phyloP scores from a whole-genome alignment of 2,888 invertebrate genomes.

The Zaprionus bogoriensis region DNA sequence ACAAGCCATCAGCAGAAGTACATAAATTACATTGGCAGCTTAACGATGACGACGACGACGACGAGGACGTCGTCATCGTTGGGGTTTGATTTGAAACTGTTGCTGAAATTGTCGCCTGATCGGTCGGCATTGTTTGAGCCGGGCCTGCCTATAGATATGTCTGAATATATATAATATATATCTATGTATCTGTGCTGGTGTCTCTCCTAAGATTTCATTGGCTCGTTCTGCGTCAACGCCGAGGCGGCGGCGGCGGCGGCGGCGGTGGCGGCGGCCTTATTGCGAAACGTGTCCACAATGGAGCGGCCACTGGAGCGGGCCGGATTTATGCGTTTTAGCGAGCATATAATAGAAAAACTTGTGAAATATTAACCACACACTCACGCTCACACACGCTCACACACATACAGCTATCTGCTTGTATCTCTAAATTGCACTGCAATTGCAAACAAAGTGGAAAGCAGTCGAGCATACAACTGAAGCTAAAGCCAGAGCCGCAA shows the following conservation, averaged over 20 bases:
- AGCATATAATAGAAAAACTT: conserved; percentile 41
- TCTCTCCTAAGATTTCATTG: conserved; percentile 25
- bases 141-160: conserved; percentile 18
- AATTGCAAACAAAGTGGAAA: conserved; percentile 33
- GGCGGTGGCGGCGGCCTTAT: conserved; percentile 9
- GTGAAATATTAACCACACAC: conserved; percentile 26
- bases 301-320: conserved; percentile 9
- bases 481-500: not conserved
- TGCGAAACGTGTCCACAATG: conserved; percentile 42
- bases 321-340: conserved; percentile 45
- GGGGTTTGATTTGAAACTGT: conserved; percentile 16
- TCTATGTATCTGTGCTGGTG: not conserved
- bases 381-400: not conserved
- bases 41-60: conserved; percentile 41
- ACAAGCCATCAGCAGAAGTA: conserved; percentile 59
- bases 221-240: conserved; percentile 22
- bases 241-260: not conserved
- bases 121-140: conserved; percentile 43
- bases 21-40: conserved; percentile 74
- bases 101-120: conserved; percentile 39
- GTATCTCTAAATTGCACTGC: conserved; percentile 28
- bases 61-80: conserved; percentile 14
- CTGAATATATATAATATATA: not conserved
- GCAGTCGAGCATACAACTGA: conserved; percentile 18
- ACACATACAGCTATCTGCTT: not conserved